These are phyloP conservation scores for Macheiramphus alcinus DNA, from an alignment of 2,113 vertebrate species.

Conservation along the genomic window DNA sequence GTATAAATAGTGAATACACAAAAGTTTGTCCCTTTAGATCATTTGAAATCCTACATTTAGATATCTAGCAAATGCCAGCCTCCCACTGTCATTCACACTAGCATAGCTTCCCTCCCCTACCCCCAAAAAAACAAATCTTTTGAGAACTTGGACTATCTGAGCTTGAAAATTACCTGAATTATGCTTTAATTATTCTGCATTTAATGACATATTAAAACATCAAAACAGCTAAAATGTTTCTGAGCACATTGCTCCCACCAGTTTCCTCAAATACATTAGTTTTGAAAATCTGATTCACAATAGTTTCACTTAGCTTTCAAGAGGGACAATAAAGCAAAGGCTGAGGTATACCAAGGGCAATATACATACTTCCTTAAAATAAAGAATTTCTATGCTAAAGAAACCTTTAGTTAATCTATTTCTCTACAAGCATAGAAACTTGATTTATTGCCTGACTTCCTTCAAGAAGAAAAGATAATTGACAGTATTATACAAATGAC, in stretches of 20 bases:
- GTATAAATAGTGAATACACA: neutral
- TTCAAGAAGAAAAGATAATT: neutral
- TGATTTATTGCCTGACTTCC: neutral
- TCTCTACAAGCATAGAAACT: neutral
- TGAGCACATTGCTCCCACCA: neutral
- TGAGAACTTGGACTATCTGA: neutral
- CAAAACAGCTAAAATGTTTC: constrained; percentile 27
- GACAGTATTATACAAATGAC: neutral
- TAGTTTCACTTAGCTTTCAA: neutral
- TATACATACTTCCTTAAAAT: neutral
- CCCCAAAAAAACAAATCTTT: neutral
- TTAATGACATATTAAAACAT: constrained; percentile 31
- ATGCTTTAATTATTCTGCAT: constrained; percentile 23
- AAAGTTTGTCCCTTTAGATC: neutral
- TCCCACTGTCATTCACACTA: neutral
- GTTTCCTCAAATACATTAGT: constrained; percentile 29
- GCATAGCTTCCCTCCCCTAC: neutral
- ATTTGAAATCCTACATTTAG: neutral
- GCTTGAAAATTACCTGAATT: neutral
- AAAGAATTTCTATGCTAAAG: neutral
- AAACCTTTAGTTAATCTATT: neutral
- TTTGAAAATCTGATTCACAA: neutral
- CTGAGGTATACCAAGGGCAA: neutral
- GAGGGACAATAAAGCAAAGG: neutral
- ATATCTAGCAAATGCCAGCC: neutral